A percentile compares a stretch with the other conserved stretches of the same genome.
Evolutionary conservation across 2,888 invertebrate species (phyloP).

Genomic region (Gasteruption jaculator): DNA sequence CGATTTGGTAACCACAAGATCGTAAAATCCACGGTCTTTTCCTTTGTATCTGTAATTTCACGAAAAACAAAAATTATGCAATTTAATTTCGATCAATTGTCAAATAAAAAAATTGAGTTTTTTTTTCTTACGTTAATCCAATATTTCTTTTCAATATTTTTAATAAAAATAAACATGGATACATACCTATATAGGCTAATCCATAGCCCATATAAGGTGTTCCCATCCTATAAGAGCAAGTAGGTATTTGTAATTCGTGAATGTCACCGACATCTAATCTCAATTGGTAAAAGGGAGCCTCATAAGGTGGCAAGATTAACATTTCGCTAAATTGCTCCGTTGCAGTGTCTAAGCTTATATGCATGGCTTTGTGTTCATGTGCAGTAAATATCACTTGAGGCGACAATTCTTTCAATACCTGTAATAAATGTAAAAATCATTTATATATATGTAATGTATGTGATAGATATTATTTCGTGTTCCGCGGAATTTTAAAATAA

Average conservation of each 20-base stretch:
- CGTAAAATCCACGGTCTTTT: slow-evolving; percentile 62
- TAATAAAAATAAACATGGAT: slow-evolving; percentile 5
- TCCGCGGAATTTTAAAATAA: no score
- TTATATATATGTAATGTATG: no score
- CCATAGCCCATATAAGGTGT: slow-evolving; percentile 82
- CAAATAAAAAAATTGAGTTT: neutral
- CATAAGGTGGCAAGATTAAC: slow-evolving; percentile 39
- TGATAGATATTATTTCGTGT: no score
- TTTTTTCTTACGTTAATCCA: neutral
- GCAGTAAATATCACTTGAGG: slow-evolving; percentile 71
- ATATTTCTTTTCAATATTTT: no score
- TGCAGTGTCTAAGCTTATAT: slow-evolving; percentile 45
- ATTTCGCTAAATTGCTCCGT: slow-evolving; percentile 45
- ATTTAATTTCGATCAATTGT: neutral
- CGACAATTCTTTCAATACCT: slow-evolving; percentile 62
- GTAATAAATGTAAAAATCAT: slow-evolving; percentile 29
- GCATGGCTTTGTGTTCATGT: slow-evolving; percentile 66
- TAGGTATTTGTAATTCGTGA: slow-evolving; percentile 84
- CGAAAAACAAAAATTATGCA: no score
- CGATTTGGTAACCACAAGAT: slow-evolving; percentile 75
- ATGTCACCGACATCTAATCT: slow-evolving; percentile 52
- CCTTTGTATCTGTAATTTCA: slow-evolving; percentile 59
- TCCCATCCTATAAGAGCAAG: slow-evolving; percentile 97
- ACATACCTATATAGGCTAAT: slow-evolving; percentile 70
- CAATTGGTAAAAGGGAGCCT: slow-evolving; percentile 50